These are phyloP conservation scores for Epicampocera succincta DNA, from an alignment of 2,888 invertebrate species.

Conservation along the genomic window DNA sequence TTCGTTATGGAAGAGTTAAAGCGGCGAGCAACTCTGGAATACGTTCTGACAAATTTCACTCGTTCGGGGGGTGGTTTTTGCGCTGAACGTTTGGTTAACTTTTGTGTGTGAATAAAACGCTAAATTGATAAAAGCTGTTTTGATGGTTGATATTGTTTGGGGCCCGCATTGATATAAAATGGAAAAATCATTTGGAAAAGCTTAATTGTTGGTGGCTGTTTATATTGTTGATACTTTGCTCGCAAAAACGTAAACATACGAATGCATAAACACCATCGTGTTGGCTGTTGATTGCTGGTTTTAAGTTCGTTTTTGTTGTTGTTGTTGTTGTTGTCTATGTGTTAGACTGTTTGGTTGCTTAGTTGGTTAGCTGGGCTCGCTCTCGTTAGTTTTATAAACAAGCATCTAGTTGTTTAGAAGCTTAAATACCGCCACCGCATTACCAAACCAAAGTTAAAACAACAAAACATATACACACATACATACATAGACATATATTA, in stretches of 20 bases:
- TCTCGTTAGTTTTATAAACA: conserved; percentile 39
- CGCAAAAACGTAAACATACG: conserved; percentile 34
- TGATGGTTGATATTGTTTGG: conserved; percentile 21
- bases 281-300: conserved; percentile 24
- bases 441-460: conserved; percentile 38
- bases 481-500: neutral
- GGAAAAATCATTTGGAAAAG: conserved; percentile 30
- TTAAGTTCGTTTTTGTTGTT: conserved; percentile 18
- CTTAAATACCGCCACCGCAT: conserved; percentile 64
- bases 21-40: no score
- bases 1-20: no score
- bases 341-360: conserved; percentile 9
- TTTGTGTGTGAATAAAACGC: no score
- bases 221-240: conserved; percentile 22
- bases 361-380: conserved; percentile 26
- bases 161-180: conserved; percentile 18
- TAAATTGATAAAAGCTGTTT: conserved; percentile 36
- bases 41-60: no score
- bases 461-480: conserved; percentile 21
- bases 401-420: conserved; percentile 43
- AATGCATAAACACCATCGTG: neutral
- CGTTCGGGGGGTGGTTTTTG: no score
- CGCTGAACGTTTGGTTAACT: no score
- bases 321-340: conserved; percentile 5
- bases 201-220: conserved; percentile 35